These are phyloP conservation scores for Chaitophorus viminalis DNA, from an alignment of 2,888 invertebrate genomes.

Conservation along the genomic window DNA sequence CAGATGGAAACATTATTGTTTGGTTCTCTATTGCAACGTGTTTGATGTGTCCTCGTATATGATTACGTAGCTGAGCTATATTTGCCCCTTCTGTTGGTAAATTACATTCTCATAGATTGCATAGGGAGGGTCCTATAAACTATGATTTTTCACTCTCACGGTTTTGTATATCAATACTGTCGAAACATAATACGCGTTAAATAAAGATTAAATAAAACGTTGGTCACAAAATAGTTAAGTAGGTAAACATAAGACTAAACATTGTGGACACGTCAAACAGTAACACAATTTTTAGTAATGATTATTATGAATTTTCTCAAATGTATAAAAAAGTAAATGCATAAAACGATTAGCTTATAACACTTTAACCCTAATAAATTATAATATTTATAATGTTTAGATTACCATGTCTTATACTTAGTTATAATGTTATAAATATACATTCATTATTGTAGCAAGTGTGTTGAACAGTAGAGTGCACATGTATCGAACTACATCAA, in stretches of 20 bases:
- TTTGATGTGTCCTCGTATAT: too few relatives aligned
- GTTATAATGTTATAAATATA: neutral
- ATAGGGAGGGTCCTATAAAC: too few relatives aligned
- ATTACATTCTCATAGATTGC: too few relatives aligned
- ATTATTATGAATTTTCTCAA: slow-evolving; percentile 5
- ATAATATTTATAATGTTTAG: slow-evolving; percentile 7
- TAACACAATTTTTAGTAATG: neutral
- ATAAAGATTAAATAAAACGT: neutral
- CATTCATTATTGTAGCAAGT: neutral
- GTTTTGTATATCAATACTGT: neutral
- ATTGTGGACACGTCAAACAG: slow-evolving; percentile 5
- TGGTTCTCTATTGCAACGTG: too few relatives aligned
- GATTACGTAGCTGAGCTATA: too few relatives aligned
- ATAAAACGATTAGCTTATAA: slow-evolving; percentile 28
- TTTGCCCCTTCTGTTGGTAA: too few relatives aligned
- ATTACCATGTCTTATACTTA: slow-evolving; percentile 7
- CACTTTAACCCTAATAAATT: slow-evolving; percentile 38
- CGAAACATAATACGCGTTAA: neutral
- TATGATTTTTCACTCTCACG: too few relatives aligned
- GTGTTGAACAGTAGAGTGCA: neutral
- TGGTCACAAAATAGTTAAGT: neutral
- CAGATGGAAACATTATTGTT: too few relatives aligned
- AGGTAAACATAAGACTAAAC: too few relatives aligned
- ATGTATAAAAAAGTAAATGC: neutral
- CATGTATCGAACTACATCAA: neutral